Percentiles rank a stretch among this genome's conserved stretches.
Evolutionary conservation across 2,113 vertebrate genomes (phyloP).

Genomic region (Corythaixoides concolor): DNA sequence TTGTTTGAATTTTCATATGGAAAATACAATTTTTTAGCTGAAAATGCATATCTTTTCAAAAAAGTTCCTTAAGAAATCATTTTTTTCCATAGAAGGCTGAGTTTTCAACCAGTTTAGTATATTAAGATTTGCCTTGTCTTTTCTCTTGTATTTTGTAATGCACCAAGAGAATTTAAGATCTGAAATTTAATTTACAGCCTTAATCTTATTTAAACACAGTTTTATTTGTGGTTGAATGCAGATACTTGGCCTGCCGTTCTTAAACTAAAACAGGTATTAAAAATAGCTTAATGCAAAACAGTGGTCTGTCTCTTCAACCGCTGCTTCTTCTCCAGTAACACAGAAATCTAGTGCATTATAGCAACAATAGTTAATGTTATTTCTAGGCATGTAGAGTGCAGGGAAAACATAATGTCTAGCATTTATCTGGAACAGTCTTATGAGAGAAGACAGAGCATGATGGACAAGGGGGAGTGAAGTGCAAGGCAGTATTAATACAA

Average conservation of each 20-base stretch:
- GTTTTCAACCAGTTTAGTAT: neutral
- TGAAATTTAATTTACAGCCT: slow-evolving; percentile 44
- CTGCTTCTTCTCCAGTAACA: slow-evolving; percentile 14
- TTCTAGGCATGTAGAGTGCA: neutral
- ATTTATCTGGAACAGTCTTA: neutral
- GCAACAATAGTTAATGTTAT: neutral
- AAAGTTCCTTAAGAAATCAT: neutral
- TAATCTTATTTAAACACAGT: neutral
- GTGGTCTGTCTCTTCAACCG: neutral
- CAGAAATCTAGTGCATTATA: neutral
- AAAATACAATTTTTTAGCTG: neutral
- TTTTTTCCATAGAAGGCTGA: neutral
- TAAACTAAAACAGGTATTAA: slow-evolving; percentile 13
- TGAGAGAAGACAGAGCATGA: neutral
- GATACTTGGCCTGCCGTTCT: neutral
- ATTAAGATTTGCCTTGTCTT: neutral
- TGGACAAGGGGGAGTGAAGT: neutral
- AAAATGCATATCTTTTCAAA: neutral
- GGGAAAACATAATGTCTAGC: neutral
- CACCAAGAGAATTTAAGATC: neutral
- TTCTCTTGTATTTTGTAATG: neutral
- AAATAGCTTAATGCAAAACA: slow-evolving; percentile 27
- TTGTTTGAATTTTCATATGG: neutral
- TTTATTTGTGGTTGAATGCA: slow-evolving; percentile 24
- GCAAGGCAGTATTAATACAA: neutral